phyloP scores from a whole-genome alignment of 2,113 vertebrate genomes.

The Dendropsophus ebraccatus region DNA sequence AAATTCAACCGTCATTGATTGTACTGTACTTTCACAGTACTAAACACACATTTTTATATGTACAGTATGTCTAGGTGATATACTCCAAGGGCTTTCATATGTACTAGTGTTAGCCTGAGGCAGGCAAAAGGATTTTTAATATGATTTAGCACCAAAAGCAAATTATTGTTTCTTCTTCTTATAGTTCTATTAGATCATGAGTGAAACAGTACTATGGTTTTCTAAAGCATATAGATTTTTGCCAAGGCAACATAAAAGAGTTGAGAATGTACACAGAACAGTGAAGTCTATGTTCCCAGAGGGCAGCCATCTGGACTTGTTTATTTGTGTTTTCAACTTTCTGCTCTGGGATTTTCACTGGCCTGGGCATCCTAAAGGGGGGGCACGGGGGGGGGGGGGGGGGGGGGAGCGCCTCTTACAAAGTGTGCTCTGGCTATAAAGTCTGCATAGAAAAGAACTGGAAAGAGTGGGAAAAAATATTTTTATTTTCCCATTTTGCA shows the following conservation, averaged over 20 bases:
- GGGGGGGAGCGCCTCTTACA: constrained; percentile 65
- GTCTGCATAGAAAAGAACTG: not conserved
- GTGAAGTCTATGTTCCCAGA: constrained; percentile 61
- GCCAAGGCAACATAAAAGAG: constrained; percentile 57
- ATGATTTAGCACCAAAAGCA: not conserved
- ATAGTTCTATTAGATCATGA: not conserved
- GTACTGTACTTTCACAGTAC: not conserved
- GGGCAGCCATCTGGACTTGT: constrained; percentile 76
- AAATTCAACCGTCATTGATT: no score
- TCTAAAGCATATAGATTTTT: not conserved
- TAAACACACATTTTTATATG: no score
- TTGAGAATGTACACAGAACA: constrained; percentile 57
- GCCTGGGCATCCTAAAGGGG: constrained; percentile 68
- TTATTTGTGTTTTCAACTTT: constrained; percentile 76
- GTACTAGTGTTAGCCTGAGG: not conserved
- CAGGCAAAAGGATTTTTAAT: not conserved
- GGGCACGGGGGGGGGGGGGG: constrained; percentile 69
- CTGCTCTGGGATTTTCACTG: constrained; percentile 73
- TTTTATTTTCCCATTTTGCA: not conserved
- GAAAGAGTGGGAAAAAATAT: constrained; percentile 6
- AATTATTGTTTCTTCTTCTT: not conserved
- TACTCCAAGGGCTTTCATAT: not conserved
- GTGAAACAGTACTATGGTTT: not conserved
- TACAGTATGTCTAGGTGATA: no score
- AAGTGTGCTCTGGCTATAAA: constrained; percentile 61